Evolutionary conservation across 2,888 invertebrate genomes (phyloP).

Genomic region (Apamea crenata): DNA sequence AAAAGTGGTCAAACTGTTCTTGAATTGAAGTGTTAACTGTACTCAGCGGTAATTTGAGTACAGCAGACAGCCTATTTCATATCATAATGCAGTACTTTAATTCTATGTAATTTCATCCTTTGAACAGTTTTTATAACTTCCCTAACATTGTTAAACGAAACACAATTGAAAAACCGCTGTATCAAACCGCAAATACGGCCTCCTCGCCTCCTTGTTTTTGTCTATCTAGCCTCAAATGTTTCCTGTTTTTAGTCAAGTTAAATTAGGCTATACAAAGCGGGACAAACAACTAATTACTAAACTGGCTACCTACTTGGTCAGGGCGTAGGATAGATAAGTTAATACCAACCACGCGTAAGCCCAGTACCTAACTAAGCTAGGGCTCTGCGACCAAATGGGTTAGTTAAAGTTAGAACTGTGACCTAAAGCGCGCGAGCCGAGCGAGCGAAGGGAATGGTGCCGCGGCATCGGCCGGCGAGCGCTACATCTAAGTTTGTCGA

Average conservation of each 20-base stretch:
- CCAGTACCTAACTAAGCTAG: conserved; percentile 3
- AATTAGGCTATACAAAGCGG: neutral
- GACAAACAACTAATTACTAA: neutral
- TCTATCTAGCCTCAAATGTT: neutral
- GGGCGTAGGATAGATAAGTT: neutral
- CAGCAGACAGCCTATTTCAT: neutral
- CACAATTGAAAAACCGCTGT: conserved; percentile 15
- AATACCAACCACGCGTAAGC: neutral
- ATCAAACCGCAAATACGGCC: conserved; percentile 17
- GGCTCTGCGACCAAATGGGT: neutral
- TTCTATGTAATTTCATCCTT: neutral
- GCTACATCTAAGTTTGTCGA: neutral
- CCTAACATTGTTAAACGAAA: conserved; percentile 18
- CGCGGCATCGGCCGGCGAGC: neutral
- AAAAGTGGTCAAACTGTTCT: neutral
- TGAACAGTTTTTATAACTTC: conserved; percentile 14
- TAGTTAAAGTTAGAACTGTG: neutral
- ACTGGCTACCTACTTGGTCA: no score
- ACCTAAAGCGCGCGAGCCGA: neutral
- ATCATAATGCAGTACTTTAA: neutral
- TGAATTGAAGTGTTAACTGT: neutral
- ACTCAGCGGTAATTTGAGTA: neutral
- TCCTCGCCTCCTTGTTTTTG: neutral
- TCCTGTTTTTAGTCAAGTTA: neutral
- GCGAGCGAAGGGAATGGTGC: neutral